A percentile compares a stretch with the other conserved stretches of the same genome.
Evolutionary conservation across 1,140 invertebrate genomes (phyloP).

Genomic region (Lucilia sericata): DNA sequence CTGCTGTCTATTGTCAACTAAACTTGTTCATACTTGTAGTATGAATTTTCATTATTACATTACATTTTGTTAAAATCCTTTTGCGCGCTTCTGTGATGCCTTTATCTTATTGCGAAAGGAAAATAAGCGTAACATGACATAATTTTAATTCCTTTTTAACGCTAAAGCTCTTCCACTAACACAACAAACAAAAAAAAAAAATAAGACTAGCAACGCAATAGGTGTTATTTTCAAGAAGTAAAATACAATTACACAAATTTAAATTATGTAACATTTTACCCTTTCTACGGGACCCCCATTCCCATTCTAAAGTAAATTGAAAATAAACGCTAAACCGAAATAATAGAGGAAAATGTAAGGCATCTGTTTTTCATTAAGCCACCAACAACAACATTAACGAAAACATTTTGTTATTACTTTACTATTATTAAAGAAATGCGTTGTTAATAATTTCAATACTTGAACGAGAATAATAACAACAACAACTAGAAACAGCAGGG

Average conservation of each 20-base stretch:
- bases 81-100: not conserved
- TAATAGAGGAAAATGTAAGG: slow-evolving; percentile 34
- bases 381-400: slow-evolving; percentile 7
- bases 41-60: slow-evolving; percentile 33
- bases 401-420: slow-evolving; percentile 39
- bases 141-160: slow-evolving; percentile 37
- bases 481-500: not conserved
- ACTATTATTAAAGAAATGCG: slow-evolving; percentile 22
- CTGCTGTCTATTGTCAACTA: slow-evolving; percentile 12
- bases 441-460: slow-evolving; percentile 34
- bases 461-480: not conserved
- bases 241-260: slow-evolving; percentile 23
- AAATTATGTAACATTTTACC: slow-evolving; percentile 20
- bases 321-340: slow-evolving; percentile 8
- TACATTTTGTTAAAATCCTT: not conserved
- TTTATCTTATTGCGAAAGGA: not conserved
- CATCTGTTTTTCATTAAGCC: slow-evolving; percentile 42
- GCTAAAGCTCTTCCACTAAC: not conserved
- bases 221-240: not conserved
- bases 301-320: not conserved
- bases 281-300: not conserved
- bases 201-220: slow-evolving; percentile 1
- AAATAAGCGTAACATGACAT: slow-evolving; percentile 26
- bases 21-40: not conserved
- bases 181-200: not conserved